phyloP scores from a whole-genome alignment of 2,797 vertebrate species.

The Diglossa cyanea region DNA sequence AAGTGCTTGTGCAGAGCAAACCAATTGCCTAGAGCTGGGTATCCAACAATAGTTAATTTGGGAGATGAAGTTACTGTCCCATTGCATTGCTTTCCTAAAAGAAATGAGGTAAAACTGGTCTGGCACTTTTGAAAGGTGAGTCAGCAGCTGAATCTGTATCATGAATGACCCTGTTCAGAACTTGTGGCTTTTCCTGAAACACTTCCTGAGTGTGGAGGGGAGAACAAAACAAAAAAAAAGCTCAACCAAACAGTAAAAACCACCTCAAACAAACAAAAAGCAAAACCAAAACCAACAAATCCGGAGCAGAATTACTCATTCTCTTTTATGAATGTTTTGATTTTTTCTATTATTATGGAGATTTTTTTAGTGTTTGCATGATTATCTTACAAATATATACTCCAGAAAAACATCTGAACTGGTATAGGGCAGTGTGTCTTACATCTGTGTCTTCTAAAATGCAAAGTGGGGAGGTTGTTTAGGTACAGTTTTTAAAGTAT shows the following conservation, averaged over 20 bases:
- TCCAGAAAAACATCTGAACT: neutral
- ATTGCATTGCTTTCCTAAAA: conserved; percentile 42
- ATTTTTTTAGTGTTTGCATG: neutral
- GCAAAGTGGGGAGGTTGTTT: neutral
- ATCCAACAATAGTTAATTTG: neutral
- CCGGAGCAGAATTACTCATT: neutral
- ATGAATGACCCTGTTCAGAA: neutral
- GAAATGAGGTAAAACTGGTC: conserved; percentile 63
- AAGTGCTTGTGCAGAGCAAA: neutral
- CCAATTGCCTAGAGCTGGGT: neutral
- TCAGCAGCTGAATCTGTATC: neutral
- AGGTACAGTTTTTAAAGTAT: neutral
- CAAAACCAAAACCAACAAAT: neutral
- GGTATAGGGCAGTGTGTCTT: neutral
- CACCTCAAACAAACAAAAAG: neutral
- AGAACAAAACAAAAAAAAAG: neutral
- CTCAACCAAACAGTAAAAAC: neutral
- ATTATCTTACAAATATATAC: neutral
- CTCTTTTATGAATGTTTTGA: conserved; percentile 28
- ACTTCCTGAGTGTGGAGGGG: neutral
- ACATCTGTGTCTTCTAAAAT: neutral
- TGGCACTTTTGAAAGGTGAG: conserved; percentile 13
- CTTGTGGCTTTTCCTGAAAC: neutral
- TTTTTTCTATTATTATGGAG: neutral
- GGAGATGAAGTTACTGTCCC: conserved; percentile 19